Base-by-base conservation (phyloP, 1,140 invertebrate genomes). In the Anastatus disparis region DNA sequence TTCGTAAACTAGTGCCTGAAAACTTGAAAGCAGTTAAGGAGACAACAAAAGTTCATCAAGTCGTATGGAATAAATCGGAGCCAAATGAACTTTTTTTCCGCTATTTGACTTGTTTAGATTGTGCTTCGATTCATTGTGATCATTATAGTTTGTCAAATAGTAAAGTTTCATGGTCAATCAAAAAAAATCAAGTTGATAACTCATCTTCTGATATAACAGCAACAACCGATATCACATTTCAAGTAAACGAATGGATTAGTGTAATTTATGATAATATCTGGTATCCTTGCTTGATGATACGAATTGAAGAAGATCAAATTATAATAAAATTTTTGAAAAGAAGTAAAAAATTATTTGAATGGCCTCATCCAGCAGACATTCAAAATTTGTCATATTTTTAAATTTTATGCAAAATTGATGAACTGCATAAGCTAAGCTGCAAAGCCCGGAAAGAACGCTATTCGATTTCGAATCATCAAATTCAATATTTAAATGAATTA, bases 11-110 rank as follows among this genome's bases (percentile, higher is more conserved):
- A 42, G 56, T 74, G 2, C 46, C 66, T 7, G 29, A 68, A 35
- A 42, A 72, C 59, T 27, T 74, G 3, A 52, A 71, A 72, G 1
- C 70, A 27, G 53, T 72, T 35, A 53, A 58, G 8, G 53, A 74
- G 20, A 70, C 64, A 35, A 71, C 66, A 35, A 27, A 55, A 48
- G 29, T 72, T 42, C 62, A 59, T 63, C 73, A 72, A 40, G 26
- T 74, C 13, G 40, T 72, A 29, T 74, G 66, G 73, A 55, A 48
- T 44, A 65, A 66, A 44, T 44, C 42, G 42, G 1, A 44, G 13
- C n/a, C 42, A 7, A 44, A 44, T 44, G 42, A 44, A 44, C 42
- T 20, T 17, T 17, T 44, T 44, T 44, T 44, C n/a, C 42, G n/a
- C 20, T 44, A 44, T 44, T 44, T 44, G 42, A 44, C 42, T n/a